Evolutionary conservation across 2,113 vertebrate genomes (phyloP), one percentile per base, ranked within the genome.

Genomic region (Chionomys nivalis): DNA sequence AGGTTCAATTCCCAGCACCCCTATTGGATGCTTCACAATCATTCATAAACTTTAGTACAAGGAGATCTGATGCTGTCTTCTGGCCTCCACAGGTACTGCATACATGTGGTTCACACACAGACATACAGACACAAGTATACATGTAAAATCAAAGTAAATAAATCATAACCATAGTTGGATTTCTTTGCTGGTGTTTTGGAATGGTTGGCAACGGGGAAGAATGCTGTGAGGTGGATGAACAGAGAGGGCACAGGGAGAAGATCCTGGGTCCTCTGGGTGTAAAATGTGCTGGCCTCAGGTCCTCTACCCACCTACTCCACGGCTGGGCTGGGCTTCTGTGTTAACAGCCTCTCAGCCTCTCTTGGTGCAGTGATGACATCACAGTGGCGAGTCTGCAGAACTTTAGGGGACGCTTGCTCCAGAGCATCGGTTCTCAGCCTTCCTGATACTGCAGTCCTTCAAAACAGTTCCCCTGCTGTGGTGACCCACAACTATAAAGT

Each of bases 271-370:
- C 3, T 14, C 8, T 3, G 1, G 19, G 19, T 9, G 8, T 26
- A 1, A 14, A 8, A 86, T 11, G 24, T 26, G 4, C 81, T 86
- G 68, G 7, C 13, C 39, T 42, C 2, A 0, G 0, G 23, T 6
- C 28, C n/a, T n/a, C 31, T 70, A 5, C 17, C 31, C 31, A 13
- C 70, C 17, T 2, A 21, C 17, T 77, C 16, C 24, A 19, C 5
- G 13, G 1, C 1, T 9, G 72, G 61, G 17, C 5, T 17, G 1
- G 39, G 12, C 21, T 39, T 65, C 68, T 66, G 61, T 52, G 2
- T 23, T 0, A 8, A 28, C 21, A 7, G 31, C n/a, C 24, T 26
- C 52, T 78, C 36, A 5, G 17, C 19, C 17, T 58, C 24, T 47
- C 17, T 23, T 2, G 39, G 26, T 63, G 21, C 42, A n/a, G 13